Base-by-base conservation (phyloP, 2,797 vertebrate genomes). In the Chaunax sp. region DNA sequence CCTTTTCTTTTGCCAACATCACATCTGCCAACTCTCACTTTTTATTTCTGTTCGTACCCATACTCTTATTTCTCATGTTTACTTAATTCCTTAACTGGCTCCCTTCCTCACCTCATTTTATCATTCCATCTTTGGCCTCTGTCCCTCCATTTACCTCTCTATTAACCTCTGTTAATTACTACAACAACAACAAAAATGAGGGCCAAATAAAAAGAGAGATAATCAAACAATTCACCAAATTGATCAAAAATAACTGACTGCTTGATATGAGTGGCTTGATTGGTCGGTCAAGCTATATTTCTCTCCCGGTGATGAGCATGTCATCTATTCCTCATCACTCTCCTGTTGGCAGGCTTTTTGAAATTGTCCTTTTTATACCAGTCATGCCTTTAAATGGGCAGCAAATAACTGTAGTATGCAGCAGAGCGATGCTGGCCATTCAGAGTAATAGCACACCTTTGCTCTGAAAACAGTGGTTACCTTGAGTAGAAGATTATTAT, bases 401-500 rank as follows among this genome's bases (percentile, higher is more conserved):
- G 40, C 20, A 26, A 81, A 52, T 12, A 35, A 47, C 9, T 30
- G 46, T 51, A 47, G 55, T 58, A 52, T 49, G 35, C 35, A 38
- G 60, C 18, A 25, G 46, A 56, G 38, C 49, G 30, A 18, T 20
- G 20, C 54, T 61, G 77, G 37, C 64, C 63, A 66, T 37, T 64
- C 44, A 2, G 6, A 52, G 52, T 18, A 67, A 44, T 62, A 57
- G 54, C 43, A 55, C 47, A 18, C 49, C n/a, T 40, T 81, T 69
- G 26, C 33, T 19, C n/a, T 64, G 51, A 85, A 66, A 67, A 50
- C 46, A 33, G 47, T 23, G 43, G 35, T 62, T 76, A 71, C 51
- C 56, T 70, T 2, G 62, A 74, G 63, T 33, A 18, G 49, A 46
- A 82, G 66, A 85, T 71, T 11, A 78, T 75, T 51, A 72, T 75